phyloP scores from a whole-genome alignment of 2,113 vertebrate species.

The Anthoscopus minutus region DNA sequence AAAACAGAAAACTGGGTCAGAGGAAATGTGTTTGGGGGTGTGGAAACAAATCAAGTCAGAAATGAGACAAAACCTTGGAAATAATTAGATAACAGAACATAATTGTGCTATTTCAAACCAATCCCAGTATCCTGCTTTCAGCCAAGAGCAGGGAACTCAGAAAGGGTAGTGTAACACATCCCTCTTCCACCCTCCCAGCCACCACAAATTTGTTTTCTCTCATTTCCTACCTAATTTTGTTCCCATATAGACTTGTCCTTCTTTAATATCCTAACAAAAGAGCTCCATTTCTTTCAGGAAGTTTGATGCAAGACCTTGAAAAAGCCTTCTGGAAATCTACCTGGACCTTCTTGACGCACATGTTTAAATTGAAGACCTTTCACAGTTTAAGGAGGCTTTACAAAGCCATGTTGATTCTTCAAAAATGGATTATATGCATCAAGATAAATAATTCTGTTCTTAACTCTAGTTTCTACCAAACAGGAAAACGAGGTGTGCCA shows the following conservation, averaged over 20 bases:
- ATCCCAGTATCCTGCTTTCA: background rate
- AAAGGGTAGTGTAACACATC: too few relatives aligned
- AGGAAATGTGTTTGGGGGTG: background rate
- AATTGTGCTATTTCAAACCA: background rate
- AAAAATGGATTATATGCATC: background rate
- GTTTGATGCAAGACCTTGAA: background rate
- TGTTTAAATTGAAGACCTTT: background rate
- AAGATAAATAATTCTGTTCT: background rate
- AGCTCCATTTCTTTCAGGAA: background rate
- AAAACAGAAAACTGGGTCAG: background rate
- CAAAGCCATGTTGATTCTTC: background rate
- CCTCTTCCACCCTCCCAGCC: background rate
- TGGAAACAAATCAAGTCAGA: background rate
- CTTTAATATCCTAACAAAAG: background rate
- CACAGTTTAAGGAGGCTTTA: background rate
- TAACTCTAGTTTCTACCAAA: background rate
- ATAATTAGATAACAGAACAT: background rate
- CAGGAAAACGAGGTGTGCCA: background rate
- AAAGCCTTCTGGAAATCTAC: background rate
- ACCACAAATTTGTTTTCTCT: background rate
- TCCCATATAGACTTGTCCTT: background rate
- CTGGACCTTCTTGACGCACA: background rate
- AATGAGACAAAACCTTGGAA: background rate
- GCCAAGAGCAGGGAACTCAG: background rate
- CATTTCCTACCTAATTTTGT: background rate